Base-by-base conservation (phyloP, 2,888 invertebrate species). In the Cataglyphis altisquamis region DNA sequence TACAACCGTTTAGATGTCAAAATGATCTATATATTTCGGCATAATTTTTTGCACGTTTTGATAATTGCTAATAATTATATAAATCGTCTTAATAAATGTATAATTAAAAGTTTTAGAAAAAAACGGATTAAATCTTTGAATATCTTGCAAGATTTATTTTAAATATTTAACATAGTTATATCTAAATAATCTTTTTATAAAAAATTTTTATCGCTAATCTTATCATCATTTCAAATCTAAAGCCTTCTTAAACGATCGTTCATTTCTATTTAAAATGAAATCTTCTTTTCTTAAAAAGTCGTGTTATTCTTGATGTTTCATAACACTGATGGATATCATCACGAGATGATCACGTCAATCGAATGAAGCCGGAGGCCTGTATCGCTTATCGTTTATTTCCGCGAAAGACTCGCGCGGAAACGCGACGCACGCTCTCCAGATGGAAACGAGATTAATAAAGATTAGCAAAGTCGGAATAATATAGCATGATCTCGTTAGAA, bases 401-500 rank as follows among this genome's bases (percentile, higher is more conserved):
- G 74, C 25, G 21, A 84, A 86, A 81, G 32, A 77, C 63, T 48
- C 32, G 70, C 32, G 70, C 15, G 60, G 60, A 66, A 74, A 45
- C 66, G 77, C 72, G 48, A 75, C 55, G 86, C 85, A 75, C 85
- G 83, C 78, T 83, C 63, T 63, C 89, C 89, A 87, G 84, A 88
- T 88, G 88, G 92, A 94, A 94, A 94, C 91, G 91, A 92, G 94
- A 94, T 94, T 94, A 94, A 94, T 94, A 93, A 93, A 93, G 94
- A 94, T 94, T 93, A 94, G 92, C 90, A 92, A 92, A 93, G 93
- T 93, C 90, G 93, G 91, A 94, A 94, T 94, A 94, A 94, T 94
- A 93, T 91, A 94, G 93, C 93, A 93, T 94, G 94, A 94, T 94
- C 94, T 94, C 93, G 92, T 94, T 94, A 94, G 92, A 92, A 90